phyloP scores from a whole-genome alignment of 2,113 vertebrate genomes.

The Erythrocercus mccallii region DNA sequence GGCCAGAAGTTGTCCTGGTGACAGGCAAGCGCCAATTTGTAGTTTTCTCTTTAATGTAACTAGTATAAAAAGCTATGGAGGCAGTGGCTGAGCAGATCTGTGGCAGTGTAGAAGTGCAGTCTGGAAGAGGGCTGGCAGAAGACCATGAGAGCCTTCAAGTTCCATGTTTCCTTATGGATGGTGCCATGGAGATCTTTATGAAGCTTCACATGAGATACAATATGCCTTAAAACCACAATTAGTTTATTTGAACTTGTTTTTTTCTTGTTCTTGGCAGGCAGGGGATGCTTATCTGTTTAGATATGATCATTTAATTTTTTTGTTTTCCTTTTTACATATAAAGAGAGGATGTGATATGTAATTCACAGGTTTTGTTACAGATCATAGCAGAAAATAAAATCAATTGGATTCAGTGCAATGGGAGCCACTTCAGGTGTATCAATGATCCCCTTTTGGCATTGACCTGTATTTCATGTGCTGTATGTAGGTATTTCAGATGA shows the following conservation, averaged over 20 bases:
- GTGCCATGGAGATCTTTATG: background rate
- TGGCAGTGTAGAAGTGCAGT: background rate
- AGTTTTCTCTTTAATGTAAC: background rate
- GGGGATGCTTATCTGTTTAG: background rate
- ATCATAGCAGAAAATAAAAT: background rate
- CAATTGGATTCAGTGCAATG: fast-evolving
- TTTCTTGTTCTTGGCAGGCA: background rate
- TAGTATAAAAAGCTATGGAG: background rate
- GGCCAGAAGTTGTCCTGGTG: background rate
- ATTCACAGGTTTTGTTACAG: background rate
- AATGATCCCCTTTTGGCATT: background rate
- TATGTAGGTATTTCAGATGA: background rate
- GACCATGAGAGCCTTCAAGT: background rate
- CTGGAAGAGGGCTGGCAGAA: background rate
- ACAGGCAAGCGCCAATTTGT: background rate
- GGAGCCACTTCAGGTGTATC: background rate
- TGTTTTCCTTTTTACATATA: background rate
- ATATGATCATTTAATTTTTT: background rate
- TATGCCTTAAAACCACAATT: background rate
- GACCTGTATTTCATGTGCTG: background rate
- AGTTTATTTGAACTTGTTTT: background rate
- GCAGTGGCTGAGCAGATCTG: background rate
- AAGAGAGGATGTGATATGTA: background rate
- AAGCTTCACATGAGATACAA: background rate
- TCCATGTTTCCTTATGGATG: background rate